Evolutionary conservation across 2,113 vertebrate genomes (phyloP).

Genomic region (Menura novaehollandiae): DNA sequence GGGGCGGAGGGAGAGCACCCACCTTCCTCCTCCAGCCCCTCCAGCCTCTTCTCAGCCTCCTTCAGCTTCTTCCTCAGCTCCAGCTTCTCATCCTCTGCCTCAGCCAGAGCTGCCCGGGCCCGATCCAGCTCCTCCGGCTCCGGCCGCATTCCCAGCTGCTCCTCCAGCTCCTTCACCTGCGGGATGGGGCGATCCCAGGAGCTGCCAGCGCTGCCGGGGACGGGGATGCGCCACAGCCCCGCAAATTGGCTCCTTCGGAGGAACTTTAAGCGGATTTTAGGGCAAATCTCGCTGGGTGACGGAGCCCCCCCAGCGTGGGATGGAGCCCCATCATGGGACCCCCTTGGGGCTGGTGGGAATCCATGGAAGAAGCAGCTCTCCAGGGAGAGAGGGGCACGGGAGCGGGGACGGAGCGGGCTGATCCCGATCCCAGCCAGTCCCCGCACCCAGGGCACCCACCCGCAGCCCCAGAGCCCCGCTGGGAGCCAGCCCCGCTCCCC

Average conservation of each 20-base stretch:
- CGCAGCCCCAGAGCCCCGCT: fast-evolving
- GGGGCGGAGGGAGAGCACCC: neutral
- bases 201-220: neutral
- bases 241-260: fast-evolving
- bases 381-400: neutral
- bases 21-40: constrained; percentile 70
- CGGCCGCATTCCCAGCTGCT: neutral
- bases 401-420: neutral
- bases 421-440: neutral
- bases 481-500: neutral
- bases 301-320: neutral
- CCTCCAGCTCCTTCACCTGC: constrained; percentile 51
- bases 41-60: constrained; percentile 3
- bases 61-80: constrained; percentile 30
- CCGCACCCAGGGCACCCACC: neutral
- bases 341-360: fast-evolving
- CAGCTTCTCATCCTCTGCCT: constrained; percentile 35
- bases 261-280: neutral
- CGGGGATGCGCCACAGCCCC: fast-evolving
- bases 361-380: neutral
- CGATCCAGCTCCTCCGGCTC: constrained; percentile 55
- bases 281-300: neutral
- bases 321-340: neutral
- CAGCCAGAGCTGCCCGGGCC: constrained; percentile 52
- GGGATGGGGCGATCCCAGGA: neutral